Percentiles rank a stretch among this genome's conserved stretches.
phyloP scores from a whole-genome alignment of 2,797 vertebrate genomes.

The Macropus fuliginosus region DNA sequence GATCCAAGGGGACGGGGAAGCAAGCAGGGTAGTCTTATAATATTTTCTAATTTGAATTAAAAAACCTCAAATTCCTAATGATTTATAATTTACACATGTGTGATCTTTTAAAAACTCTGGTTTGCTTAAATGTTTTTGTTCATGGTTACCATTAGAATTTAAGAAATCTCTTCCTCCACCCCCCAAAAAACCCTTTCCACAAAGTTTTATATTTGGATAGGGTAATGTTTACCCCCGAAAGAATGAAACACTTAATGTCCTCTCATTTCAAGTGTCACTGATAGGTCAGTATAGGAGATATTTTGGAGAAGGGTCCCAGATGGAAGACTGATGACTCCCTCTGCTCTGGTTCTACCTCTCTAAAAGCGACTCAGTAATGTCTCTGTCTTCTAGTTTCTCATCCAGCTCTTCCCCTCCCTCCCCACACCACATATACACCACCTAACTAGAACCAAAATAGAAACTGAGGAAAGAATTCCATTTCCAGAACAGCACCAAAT shows the following conservation, averaged over 20 bases:
- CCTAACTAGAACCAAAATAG: neutral
- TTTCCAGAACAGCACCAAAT: neutral
- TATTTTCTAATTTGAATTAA: neutral
- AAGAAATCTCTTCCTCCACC: neutral
- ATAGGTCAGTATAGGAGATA: neutral
- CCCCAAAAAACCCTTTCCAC: neutral
- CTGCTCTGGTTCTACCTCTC: neutral
- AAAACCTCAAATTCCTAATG: neutral
- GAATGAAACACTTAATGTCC: neutral
- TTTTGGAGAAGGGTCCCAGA: neutral
- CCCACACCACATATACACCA: neutral
- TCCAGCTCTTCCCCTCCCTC: neutral
- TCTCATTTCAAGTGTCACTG: neutral
- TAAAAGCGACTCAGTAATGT: neutral
- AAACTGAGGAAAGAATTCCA: neutral
- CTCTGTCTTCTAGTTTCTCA: neutral
- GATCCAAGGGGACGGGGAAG: neutral
- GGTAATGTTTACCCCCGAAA: neutral
- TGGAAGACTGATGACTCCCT: neutral
- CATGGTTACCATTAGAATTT: neutral
- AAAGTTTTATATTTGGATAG: neutral
- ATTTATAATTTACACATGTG: neutral
- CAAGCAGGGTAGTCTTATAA: neutral
- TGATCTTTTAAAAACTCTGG: neutral
- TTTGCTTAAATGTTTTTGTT: neutral